These are phyloP conservation scores for Vanessa tameamea DNA, from an alignment of 1,140 invertebrate genomes.

Conservation along the genomic window DNA sequence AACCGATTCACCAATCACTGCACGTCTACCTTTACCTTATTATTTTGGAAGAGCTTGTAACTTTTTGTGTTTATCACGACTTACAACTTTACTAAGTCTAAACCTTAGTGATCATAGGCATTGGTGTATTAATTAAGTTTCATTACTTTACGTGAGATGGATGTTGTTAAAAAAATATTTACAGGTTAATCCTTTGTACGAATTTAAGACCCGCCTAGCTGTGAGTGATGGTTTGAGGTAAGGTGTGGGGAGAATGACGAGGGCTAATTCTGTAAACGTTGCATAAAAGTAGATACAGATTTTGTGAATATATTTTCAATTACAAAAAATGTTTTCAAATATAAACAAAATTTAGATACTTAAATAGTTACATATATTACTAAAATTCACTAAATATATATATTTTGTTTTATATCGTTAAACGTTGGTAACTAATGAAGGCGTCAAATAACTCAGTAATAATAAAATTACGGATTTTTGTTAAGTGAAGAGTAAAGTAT, in stretches of 20 bases:
- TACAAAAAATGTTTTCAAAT: background rate
- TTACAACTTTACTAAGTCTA: no score
- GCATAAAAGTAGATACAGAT: background rate
- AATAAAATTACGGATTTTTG: no score
- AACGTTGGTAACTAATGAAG: no score
- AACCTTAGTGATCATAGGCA: no score
- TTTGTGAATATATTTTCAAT: background rate
- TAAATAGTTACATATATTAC: no score
- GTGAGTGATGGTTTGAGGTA: background rate
- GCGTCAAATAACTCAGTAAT: no score
- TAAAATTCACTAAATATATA: no score
- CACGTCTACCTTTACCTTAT: background rate
- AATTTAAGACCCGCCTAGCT: background rate
- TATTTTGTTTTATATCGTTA: no score
- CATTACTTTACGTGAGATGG: background rate
- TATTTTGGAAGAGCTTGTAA: background rate
- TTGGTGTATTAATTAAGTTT: no score
- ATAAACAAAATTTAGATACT: no score
- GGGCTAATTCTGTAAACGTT: background rate
- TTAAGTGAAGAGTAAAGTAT: no score
- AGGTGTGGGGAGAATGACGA: background rate
- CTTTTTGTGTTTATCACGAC: no score
- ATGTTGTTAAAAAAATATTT: background rate
- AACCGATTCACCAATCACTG: constrained; percentile 15
- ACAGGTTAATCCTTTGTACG: background rate